phyloP scores from a whole-genome alignment of 1,140 invertebrate genomes.

The Ditylenchus dipsaci region DNA sequence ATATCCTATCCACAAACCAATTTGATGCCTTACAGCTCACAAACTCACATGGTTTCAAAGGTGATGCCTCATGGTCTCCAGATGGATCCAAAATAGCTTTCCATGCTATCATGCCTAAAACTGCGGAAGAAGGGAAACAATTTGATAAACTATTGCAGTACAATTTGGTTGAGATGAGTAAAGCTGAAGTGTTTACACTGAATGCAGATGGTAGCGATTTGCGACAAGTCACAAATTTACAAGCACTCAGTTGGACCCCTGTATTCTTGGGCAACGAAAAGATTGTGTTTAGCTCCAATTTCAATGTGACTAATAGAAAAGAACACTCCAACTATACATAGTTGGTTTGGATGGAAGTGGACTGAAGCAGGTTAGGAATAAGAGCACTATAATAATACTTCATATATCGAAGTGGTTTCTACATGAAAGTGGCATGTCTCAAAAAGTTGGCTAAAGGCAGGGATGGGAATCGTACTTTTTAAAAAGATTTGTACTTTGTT shows the following conservation, averaged over 20 bases:
- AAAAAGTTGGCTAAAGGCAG: no score
- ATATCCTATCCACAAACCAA: neutral
- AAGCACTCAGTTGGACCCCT: neutral
- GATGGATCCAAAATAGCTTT: slow-evolving; percentile 16
- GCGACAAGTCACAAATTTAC: slow-evolving; percentile 6
- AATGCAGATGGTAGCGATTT: neutral
- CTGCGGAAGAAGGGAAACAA: slow-evolving; percentile 2
- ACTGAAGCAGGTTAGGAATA: slow-evolving; percentile 1
- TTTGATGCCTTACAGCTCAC: slow-evolving; percentile 7
- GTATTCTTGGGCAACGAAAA: neutral
- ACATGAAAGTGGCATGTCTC: no score
- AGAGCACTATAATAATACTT: neutral
- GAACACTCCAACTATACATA: neutral
- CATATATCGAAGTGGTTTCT: no score
- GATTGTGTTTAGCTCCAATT: slow-evolving; percentile 19
- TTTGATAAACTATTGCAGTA: slow-evolving; percentile 7
- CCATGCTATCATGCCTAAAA: neutral
- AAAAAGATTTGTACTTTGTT: no score
- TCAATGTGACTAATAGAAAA: neutral
- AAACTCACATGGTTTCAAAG: neutral
- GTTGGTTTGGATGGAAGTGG: slow-evolving; percentile 5
- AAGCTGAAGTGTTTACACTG: neutral
- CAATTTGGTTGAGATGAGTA: neutral
- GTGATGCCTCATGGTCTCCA: slow-evolving; percentile 6
- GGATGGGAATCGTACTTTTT: no score